Percentiles rank a stretch among this genome's conserved stretches.
Conservation (phyloP, 2,113 vertebrate species). For the Tragelaphus strepsiceros region DNA sequence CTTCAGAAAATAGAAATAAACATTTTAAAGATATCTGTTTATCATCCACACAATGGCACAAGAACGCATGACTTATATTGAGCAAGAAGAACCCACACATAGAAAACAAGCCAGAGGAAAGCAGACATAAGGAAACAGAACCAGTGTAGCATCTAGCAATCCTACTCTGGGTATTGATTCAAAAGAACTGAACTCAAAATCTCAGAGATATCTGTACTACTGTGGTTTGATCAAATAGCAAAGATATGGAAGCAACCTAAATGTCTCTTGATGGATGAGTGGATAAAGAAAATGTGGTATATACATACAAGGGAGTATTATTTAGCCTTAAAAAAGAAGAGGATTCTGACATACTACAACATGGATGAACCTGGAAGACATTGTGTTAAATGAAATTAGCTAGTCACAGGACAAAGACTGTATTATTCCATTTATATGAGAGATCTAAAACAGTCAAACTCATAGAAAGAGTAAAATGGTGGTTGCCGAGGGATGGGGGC, state of each 20-base stretch:
- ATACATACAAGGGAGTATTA: not conserved
- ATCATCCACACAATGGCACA: not conserved
- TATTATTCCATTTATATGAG: not conserved
- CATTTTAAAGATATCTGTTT: not conserved
- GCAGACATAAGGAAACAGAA: not conserved
- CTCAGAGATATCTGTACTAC: not conserved
- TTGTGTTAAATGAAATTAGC: not conserved
- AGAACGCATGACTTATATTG: not conserved
- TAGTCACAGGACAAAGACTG: not conserved
- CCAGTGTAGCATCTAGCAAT: accelerated
- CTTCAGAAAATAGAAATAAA: not conserved
- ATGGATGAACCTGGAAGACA: not conserved
- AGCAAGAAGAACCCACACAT: not conserved
- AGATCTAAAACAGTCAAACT: not conserved
- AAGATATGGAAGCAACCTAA: not conserved
- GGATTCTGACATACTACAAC: not conserved
- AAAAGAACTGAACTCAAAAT: not conserved
- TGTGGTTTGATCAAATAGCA: not conserved
- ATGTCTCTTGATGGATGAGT: not conserved
- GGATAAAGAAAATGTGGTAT: not conserved
- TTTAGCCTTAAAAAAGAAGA: not conserved
- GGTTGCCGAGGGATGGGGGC: not conserved
- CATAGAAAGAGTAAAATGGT: not conserved
- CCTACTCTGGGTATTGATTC: not conserved
- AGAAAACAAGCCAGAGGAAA: not conserved